Base-by-base conservation (phyloP, 2,113 vertebrate genomes). In the Galemys pyrenaicus region DNA sequence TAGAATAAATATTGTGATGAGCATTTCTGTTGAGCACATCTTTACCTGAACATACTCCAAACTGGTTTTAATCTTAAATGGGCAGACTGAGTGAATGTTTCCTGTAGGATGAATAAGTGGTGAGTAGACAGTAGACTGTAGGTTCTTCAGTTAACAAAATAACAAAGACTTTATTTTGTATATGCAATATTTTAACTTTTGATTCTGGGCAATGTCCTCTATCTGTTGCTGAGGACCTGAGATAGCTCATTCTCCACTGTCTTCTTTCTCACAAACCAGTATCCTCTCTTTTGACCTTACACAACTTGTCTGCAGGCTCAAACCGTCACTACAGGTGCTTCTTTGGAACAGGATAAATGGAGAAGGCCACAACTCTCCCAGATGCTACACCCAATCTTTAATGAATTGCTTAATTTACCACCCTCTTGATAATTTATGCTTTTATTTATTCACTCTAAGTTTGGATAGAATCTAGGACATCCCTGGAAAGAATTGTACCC, bases 401-500 rank as follows among this genome's bases (percentile, higher is more conserved):
- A 13, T 39, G 67, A 89, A 35, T 67, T 78, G 39, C 49, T 70
- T 91, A 86, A 78, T 58, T 95, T 85, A 65, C 20, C 87, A 12
- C 6, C 12, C 19, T 67, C 19, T 79, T 87, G 68, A 5, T 20
- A 58, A n/a, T 65, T 92, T 81, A 15, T 96, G n/a, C 37, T 58
- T 92, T 90, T 86, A 62, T 67, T 39, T 51, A 68, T 74, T 73
- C 74, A 87, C 22, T 91, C 39, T 49, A 89, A 75, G 41, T 86
- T 79, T 67, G 28, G n/a, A 78, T 79, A 65, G 82, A 92, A 64
- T 92, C 54, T 94, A 84, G 44, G 44, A 79, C 71, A 83, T 71
- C 65, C 20, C 56, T 82, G 80, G 77, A 89, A 91, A 91, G 75
- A 81, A 80, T 30, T 86, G 89, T 65, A 35, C 74, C 77, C 90